phyloP scores from a whole-genome alignment of 1,140 invertebrate species.

The Pomacea maculata region DNA sequence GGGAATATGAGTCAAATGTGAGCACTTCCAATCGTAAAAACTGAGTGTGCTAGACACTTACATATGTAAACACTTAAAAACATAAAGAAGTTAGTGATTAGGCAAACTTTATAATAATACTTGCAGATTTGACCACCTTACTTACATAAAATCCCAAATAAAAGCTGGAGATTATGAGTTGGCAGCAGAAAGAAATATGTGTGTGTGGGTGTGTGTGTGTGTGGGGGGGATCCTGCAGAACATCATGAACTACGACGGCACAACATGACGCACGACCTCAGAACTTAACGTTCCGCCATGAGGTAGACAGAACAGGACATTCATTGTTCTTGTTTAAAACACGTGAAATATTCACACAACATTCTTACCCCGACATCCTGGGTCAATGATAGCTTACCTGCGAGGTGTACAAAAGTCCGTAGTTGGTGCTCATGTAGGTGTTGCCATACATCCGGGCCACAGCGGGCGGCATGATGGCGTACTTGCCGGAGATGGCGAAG shows the following conservation, averaged over 20 bases:
- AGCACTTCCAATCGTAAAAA: not conserved
- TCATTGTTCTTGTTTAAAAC: not conserved
- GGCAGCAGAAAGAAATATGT: not conserved
- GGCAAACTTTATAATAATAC: not conserved
- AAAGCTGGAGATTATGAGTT: not conserved
- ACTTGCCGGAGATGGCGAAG: constrained; percentile 15
- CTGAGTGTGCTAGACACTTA: too few relatives aligned
- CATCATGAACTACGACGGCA: too few relatives aligned
- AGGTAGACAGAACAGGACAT: not conserved
- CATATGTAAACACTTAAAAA: not conserved
- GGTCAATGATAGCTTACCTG: not conserved
- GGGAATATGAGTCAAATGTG: not conserved
- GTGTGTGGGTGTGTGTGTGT: not conserved
- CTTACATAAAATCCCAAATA: not conserved
- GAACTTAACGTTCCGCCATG: not conserved
- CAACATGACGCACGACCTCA: not conserved
- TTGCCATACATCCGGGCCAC: constrained; percentile 10
- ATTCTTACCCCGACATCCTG: too few relatives aligned
- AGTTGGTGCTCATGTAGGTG: constrained; percentile 28
- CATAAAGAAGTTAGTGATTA: not conserved
- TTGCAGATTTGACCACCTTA: not conserved
- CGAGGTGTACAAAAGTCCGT: constrained; percentile 32
- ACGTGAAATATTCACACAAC: not conserved
- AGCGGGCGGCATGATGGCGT: constrained; percentile 11
- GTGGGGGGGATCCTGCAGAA: not conserved